Conservation (phyloP, 2,797 vertebrate genomes). For the Nyctibius grandis region DNA sequence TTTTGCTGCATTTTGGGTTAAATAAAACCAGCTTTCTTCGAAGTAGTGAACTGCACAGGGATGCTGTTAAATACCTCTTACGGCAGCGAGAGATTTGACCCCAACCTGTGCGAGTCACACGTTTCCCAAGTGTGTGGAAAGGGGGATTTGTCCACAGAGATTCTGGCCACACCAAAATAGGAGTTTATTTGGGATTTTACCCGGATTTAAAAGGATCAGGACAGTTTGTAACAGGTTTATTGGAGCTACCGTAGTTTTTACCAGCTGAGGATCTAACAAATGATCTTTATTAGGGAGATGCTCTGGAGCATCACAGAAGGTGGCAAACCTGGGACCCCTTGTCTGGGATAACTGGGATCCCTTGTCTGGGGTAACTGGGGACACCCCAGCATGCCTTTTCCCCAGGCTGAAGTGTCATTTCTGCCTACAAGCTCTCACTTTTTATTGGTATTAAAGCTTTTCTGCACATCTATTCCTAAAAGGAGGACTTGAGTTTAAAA, state of each 20-base stretch:
- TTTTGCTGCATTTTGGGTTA: neutral
- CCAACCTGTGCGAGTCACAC: neutral
- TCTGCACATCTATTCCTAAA: neutral
- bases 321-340: neutral
- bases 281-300: neutral
- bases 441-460: neutral
- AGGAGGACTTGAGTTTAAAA: neutral
- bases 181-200: neutral
- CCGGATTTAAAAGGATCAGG: neutral
- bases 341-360: neutral
- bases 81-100: neutral
- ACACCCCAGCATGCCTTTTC: neutral
- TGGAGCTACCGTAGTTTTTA: neutral
- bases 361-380: neutral
- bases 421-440: neutral
- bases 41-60: neutral
- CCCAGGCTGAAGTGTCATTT: neutral
- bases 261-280: neutral
- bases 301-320: neutral
- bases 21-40: neutral
- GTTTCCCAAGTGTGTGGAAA: neutral
- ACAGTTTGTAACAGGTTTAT: neutral
- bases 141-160: neutral
- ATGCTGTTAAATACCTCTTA: neutral
- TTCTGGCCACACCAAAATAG: accelerated